Evolutionary conservation across 2,113 vertebrate genomes (phyloP).

Genomic region (Stomatorhinus ivindoensis): DNA sequence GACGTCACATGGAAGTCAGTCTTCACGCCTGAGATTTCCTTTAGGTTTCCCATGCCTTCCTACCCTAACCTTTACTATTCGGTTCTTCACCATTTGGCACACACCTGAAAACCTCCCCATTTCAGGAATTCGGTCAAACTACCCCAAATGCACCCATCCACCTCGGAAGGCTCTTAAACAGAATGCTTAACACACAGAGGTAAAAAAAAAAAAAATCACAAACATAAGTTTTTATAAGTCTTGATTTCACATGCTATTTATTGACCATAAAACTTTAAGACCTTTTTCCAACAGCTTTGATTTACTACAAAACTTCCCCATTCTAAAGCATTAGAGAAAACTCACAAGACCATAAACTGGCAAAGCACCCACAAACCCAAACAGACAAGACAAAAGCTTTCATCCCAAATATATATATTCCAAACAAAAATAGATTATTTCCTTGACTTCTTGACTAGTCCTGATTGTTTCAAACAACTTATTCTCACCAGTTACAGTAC

Average conservation of each 20-base stretch:
- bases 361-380: conserved; percentile 4
- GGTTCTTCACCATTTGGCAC: neutral
- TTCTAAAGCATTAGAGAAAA: conserved; percentile 23
- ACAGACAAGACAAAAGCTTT: conserved; percentile 5
- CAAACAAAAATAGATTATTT: neutral
- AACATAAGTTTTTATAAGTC: neutral
- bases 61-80: neutral
- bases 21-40: neutral
- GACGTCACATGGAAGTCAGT: neutral
- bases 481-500: neutral
- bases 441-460: conserved; percentile 2
- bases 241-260: conserved; percentile 30
- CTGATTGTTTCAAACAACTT: neutral
- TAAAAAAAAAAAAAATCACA: neutral
- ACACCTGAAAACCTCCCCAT: neutral
- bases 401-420: conserved; percentile 18
- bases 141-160: neutral
- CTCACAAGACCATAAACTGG: conserved; percentile 1
- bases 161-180: neutral
- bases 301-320: conserved; percentile 22
- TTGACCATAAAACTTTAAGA: conserved; percentile 25
- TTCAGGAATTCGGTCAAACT: neutral
- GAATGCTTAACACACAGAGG: neutral
- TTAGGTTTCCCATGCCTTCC: neutral
- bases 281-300: conserved; percentile 6